Conservation (phyloP, 2,888 invertebrate species). For the Oscheius sp. region DNA sequence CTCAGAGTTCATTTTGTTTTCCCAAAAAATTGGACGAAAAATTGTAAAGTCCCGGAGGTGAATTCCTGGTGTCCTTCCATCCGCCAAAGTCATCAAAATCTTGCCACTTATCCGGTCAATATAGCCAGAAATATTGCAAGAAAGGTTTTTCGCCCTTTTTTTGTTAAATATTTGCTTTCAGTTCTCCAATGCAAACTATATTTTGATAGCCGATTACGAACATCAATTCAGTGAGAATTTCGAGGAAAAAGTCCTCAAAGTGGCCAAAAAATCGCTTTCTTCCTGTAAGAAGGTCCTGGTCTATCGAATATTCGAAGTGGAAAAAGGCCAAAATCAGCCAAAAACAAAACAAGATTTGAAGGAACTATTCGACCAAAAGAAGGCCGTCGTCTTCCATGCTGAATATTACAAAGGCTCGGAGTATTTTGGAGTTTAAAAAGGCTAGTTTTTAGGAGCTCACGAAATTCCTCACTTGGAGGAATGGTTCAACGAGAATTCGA, state of each 20-base stretch:
- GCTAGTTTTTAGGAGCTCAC: neutral
- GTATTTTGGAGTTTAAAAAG: too few relatives aligned
- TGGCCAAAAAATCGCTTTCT: neutral
- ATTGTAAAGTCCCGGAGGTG: neutral
- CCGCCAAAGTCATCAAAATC: neutral
- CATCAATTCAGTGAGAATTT: slow-evolving; percentile 30
- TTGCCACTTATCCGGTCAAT: slow-evolving; percentile 30
- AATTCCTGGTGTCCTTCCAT: neutral
- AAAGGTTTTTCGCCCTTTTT: slow-evolving; percentile 12
- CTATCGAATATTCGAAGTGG: slow-evolving; percentile 34
- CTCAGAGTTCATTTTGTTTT: slow-evolving; percentile 25
- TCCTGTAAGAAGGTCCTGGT: slow-evolving; percentile 16
- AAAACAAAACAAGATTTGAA: slow-evolving; percentile 19
- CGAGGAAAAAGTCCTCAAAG: slow-evolving; percentile 21
- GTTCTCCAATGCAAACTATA: slow-evolving; percentile 30
- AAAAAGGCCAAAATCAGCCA: slow-evolving; percentile 1
- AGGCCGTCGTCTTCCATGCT: slow-evolving; percentile 31
- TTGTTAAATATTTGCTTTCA: neutral
- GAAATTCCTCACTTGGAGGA: neutral
- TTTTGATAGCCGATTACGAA: slow-evolving; percentile 32
- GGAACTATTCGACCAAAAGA: slow-evolving; percentile 1
- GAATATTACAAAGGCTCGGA: slow-evolving; percentile 26
- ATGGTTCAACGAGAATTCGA: neutral
- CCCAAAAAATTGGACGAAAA: neutral
- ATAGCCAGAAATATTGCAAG: slow-evolving; percentile 31